Evolutionary conservation across 2,797 vertebrate genomes (phyloP).

Genomic region (Myotis myotis): DNA sequence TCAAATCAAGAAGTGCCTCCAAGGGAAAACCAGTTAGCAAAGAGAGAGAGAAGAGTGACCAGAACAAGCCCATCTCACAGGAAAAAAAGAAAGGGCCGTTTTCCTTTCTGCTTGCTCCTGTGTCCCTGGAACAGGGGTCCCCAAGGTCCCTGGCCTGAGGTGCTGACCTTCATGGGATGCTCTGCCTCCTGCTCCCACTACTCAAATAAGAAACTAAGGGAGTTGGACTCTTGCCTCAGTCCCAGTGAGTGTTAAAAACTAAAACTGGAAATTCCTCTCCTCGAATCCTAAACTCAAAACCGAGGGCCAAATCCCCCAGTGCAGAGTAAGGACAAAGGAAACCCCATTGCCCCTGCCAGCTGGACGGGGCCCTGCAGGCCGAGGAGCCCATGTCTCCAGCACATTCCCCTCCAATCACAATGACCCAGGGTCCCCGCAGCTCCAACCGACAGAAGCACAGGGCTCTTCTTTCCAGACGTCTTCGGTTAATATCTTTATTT

Average conservation of each 20-base stretch:
- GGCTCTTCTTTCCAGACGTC: conserved; percentile 41
- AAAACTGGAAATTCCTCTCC: neutral
- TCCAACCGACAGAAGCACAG: conserved; percentile 21
- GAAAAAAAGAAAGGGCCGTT: neutral
- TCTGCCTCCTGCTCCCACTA: neutral
- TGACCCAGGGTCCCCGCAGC: neutral
- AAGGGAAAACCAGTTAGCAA: neutral
- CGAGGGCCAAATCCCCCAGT: neutral
- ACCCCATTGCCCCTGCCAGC: neutral
- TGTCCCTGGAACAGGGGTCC: neutral
- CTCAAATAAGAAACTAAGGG: neutral
- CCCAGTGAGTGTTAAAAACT: neutral
- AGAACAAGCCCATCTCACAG: neutral
- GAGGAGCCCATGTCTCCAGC: neutral
- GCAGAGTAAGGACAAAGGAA: neutral
- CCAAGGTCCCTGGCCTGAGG: neutral
- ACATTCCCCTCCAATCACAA: neutral
- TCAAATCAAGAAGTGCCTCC: neutral
- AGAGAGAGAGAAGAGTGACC: neutral
- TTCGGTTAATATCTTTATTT: conserved; percentile 65
- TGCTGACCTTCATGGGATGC: neutral
- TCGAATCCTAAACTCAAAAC: neutral
- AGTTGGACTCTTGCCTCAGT: neutral
- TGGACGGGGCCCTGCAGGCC: neutral
- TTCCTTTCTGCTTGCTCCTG: neutral